Percentiles rank a stretch among this genome's conserved stretches.
Evolutionary conservation across 1,140 invertebrate genomes (phyloP).

Genomic region (Polypedilum vanderplanki): DNA sequence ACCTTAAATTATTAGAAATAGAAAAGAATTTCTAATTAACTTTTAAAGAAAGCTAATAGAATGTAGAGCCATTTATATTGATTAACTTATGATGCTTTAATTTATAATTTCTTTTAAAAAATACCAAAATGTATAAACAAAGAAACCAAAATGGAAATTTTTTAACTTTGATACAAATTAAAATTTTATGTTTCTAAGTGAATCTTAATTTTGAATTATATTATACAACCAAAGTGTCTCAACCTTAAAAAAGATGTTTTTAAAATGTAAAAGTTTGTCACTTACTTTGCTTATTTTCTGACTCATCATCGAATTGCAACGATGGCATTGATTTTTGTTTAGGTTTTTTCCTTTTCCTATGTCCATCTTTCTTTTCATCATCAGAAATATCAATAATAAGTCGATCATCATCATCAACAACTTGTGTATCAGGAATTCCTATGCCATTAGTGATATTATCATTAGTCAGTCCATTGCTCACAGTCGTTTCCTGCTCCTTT

Average conservation of each 20-base stretch:
- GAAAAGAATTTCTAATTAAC: too few species aligned
- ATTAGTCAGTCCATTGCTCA: not conserved
- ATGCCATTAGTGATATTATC: too few species aligned
- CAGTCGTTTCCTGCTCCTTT: not conserved
- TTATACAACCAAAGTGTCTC: not conserved
- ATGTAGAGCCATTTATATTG: too few species aligned
- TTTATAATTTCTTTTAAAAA: too few species aligned
- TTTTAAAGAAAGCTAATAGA: too few species aligned
- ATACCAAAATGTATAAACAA: too few species aligned
- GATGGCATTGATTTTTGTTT: not conserved
- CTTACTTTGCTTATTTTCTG: not conserved
- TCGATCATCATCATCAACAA: not conserved
- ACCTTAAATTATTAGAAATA: too few species aligned
- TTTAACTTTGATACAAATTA: too few species aligned
- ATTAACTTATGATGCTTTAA: too few species aligned
- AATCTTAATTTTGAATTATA: not conserved
- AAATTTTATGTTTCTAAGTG: too few species aligned
- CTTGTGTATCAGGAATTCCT: not conserved
- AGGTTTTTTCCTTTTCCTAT: not conserved
- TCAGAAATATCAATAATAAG: conserved; percentile 6
- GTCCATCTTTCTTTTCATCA: not conserved
- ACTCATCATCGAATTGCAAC: not conserved
- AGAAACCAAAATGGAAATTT: too few species aligned
- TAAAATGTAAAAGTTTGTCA: not conserved
- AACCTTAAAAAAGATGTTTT: too few species aligned